Base-by-base conservation (phyloP, 2,888 invertebrate genomes). In the Eutolmus rufibarbis region DNA sequence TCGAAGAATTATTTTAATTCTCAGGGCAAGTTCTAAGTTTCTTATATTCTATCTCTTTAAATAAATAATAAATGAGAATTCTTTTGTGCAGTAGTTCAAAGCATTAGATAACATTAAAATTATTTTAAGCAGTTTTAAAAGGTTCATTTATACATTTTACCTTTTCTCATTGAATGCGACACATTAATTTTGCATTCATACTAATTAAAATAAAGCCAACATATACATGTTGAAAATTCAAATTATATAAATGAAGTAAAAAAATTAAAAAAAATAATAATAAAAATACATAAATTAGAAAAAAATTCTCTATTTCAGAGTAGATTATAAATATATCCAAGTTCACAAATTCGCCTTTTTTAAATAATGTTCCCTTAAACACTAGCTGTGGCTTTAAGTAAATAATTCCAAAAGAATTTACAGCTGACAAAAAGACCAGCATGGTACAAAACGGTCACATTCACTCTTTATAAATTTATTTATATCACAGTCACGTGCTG, bases 401-500 rank as follows among this genome's bases (percentile, higher is more conserved):
- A 66, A 66, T 66, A 66, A 23, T 66, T 66, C 66, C 19, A 66
- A 66, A 66, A 23, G 66, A 12, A 66, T 66, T 46, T 66, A 66
- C 28, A 19, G 66, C 66, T 66, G 66, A 66, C 66, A 66, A 66
- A 51, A 66, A 28, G 66, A 66, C 66, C 66, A 66, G 66, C 66
- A 66, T 66, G 66, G 66, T 66, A 66, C 66, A 66, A 66, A 66
- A 66, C 66, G 28, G 66, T 66, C 66, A 66, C 66, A 66, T 28
- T 66, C 66, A 66, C 28, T 66, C 76, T 51, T 81, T 56, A 81
- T 56, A 56, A 56, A 86, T 86, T 86, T 86, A 86, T 74, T 74
- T 86, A 86, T 86, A 86, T 86, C 86, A 86, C 86, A 86, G 86
- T 86, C 76, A 77, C 51, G 86, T 77, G 86, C 86, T 86, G 77